Conservation (phyloP, 2,113 vertebrate genomes). For the Ariopsis seemanni region DNA sequence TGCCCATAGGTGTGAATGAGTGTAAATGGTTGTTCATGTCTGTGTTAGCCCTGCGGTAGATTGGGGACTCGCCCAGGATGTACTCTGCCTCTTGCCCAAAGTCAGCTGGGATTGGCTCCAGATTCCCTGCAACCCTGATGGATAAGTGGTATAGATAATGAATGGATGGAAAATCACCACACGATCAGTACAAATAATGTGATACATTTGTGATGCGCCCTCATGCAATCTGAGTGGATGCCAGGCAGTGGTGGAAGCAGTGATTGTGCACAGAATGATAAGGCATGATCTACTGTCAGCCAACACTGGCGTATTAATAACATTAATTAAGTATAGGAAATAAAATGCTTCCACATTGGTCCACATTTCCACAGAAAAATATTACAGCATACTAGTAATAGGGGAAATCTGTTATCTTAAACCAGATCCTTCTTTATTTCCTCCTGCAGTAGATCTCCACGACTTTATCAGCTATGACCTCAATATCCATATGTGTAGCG, state of each 20-base stretch:
- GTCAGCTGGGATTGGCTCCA: too few species aligned
- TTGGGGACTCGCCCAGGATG: too few species aligned
- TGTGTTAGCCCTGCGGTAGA: too few species aligned
- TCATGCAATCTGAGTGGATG: neutral
- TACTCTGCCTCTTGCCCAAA: too few species aligned
- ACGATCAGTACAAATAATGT: neutral
- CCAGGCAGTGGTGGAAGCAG: neutral
- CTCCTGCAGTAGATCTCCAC: neutral
- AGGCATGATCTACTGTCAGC: neutral
- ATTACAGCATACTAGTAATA: neutral
- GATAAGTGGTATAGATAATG: too few species aligned
- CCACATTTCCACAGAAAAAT: neutral
- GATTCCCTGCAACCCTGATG: too few species aligned
- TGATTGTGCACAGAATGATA: neutral
- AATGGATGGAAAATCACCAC: too few species aligned
- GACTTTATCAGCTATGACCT: neutral
- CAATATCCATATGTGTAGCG: neutral
- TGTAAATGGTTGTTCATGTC: too few species aligned
- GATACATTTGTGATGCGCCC: neutral
- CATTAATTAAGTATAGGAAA: neutral
- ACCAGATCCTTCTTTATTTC: neutral
- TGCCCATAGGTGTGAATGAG: too few species aligned
- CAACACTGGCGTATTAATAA: neutral
- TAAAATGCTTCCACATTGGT: neutral
- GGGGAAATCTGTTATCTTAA: neutral